phyloP scores from a whole-genome alignment of 2,888 invertebrate genomes.

The Punctoribates punctum region DNA sequence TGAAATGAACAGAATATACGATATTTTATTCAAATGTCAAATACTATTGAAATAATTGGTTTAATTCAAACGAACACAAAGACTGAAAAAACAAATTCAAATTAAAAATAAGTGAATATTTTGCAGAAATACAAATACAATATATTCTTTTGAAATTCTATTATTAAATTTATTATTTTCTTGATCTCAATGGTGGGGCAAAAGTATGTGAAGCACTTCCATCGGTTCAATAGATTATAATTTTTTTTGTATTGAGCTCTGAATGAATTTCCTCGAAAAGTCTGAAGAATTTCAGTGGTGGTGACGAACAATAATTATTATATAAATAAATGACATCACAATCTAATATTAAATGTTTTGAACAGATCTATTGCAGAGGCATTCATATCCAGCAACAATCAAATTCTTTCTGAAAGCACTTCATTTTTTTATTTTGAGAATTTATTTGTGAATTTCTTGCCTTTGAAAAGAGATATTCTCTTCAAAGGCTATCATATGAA shows the following conservation, averaged over 20 bases:
- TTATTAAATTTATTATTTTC: too few species aligned
- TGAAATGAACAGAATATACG: neutral
- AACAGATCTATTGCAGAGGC: conserved; percentile 18
- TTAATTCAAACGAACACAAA: too few species aligned
- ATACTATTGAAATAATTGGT: neutral
- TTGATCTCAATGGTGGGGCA: too few species aligned
- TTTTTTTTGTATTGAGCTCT: neutral
- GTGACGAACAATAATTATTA: conserved; percentile 25
- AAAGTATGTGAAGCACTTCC: too few species aligned
- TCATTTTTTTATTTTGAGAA: conserved; percentile 15
- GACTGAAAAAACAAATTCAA: too few species aligned
- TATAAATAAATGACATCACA: conserved; percentile 28
- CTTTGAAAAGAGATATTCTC: neutral
- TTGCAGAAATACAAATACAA: too few species aligned
- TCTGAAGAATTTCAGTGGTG: neutral
- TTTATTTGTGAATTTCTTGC: conserved; percentile 27
- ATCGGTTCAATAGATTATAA: neutral
- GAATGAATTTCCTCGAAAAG: conserved; percentile 2
- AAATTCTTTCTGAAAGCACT: neutral
- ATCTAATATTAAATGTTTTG: conserved; percentile 22
- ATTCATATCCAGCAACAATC: neutral
- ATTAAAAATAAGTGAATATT: too few species aligned
- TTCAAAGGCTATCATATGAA: conserved; percentile 9
- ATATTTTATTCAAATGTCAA: neutral
- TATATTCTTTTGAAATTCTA: too few species aligned